Base-by-base conservation (phyloP, 2,888 invertebrate genomes). In the Andricus quercusramuli region DNA sequence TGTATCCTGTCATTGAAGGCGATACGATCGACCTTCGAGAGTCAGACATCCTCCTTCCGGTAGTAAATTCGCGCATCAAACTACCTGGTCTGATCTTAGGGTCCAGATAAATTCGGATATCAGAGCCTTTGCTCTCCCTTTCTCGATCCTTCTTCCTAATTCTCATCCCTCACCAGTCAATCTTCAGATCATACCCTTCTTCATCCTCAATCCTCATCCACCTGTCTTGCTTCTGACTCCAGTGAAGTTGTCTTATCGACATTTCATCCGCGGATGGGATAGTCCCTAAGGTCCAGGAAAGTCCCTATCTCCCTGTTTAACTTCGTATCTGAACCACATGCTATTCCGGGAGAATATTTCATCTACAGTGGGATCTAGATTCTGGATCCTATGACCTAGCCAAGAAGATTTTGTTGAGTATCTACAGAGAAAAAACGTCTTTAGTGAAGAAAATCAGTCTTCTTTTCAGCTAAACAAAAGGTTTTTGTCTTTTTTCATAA, bases 11-110 rank as follows among this genome's bases (percentile, higher is more conserved):
- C 51, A 41, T 62, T 78, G 79, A 79, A 79, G 74, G 32, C 79
- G 79, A 79, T 78, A 68, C 47, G 62, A 77, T 44, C 64, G 44
- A 56, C 64, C 25, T 79, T 81, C 79, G 85, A 85, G 84, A 86
- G 88, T 85, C 81, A 81, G 81, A 83, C 84, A 85, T 88, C 85
- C n/a, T 83, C 83, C 79, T 86, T 78, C 83, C 78, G 83, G 82
- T 86, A 84, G 88, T 88, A 89, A 89, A 88, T 87, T 89, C 86
- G 85, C 81, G 85, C 87, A 86, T 86, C 87, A 84, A 88, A 88
- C 86, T 87, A 83, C 82, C 85, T 83, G 83, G 78, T 82, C 79
- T 83, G 81, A 81, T 79, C 79, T 77, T 79, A 78, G 74, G 79
- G 83, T 80, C 62, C n/a, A 82, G 86, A 88, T 87, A 86, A 85